Percentiles rank a stretch among this genome's conserved stretches.
Conservation (phyloP, 2,113 vertebrate genomes). For the Lampris incognitus region DNA sequence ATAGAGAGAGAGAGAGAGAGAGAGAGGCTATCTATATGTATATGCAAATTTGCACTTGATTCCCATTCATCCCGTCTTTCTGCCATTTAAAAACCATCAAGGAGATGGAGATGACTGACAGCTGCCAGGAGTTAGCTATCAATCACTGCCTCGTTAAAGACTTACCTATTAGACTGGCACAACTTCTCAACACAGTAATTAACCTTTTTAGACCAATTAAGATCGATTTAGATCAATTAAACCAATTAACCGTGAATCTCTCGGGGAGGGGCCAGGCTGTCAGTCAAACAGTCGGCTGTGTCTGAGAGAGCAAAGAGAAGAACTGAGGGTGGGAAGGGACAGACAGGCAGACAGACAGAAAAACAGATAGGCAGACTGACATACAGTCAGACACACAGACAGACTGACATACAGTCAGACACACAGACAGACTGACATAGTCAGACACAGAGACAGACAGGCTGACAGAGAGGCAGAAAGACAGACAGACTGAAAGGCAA, state of each 20-base stretch:
- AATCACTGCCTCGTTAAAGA: slow-evolving; percentile 60
- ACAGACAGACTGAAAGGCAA: too few species aligned
- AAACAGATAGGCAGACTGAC: neutral
- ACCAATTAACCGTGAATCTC: slow-evolving; percentile 62
- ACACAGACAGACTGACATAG: neutral
- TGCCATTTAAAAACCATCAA: neutral
- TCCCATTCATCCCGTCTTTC: neutral
- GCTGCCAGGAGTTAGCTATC: slow-evolving; percentile 63
- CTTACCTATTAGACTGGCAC: slow-evolving; percentile 58
- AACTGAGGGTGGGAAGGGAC: neutral
- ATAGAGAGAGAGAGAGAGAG: too few species aligned
- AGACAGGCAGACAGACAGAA: neutral
- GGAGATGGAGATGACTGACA: slow-evolving; percentile 64
- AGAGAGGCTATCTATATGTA: too few species aligned
- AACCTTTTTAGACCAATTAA: slow-evolving; percentile 72
- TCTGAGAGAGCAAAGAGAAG: slow-evolving; percentile 23
- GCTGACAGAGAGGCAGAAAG: too few species aligned
- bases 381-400: too few species aligned
- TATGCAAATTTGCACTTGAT: neutral
- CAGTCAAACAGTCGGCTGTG: slow-evolving; percentile 56
- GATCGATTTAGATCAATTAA: slow-evolving; percentile 56
- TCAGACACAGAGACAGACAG: too few species aligned
- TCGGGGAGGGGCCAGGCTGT: slow-evolving; percentile 51
- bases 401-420: too few species aligned
- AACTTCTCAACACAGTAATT: slow-evolving; percentile 71